Conservation (phyloP, 2,888 invertebrate species). For the Rambutsinella grinnellia region DNA sequence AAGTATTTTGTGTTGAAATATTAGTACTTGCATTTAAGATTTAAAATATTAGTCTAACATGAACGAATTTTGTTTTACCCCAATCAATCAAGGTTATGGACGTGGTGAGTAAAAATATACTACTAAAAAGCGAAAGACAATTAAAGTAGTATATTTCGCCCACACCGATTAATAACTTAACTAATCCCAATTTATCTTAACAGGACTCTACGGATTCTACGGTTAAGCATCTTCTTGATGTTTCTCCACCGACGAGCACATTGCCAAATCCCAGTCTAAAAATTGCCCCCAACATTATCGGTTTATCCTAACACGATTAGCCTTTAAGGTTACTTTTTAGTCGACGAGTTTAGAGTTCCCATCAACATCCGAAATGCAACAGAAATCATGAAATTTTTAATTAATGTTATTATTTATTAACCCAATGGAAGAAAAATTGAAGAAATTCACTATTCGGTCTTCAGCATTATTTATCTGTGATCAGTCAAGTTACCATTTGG, state of each 20-base stretch:
- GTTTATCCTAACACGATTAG: conserved; percentile 18
- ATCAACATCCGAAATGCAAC: conserved; percentile 50
- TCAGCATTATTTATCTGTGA: conserved; percentile 32
- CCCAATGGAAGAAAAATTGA: conserved; percentile 14
- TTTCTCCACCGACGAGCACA: conserved; percentile 16
- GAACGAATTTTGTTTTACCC: too few species aligned
- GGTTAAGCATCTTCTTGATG: conserved; percentile 29
- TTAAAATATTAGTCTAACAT: too few species aligned
- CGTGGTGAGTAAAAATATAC: background rate
- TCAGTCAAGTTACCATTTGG: conserved; percentile 47
- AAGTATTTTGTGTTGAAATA: too few species aligned
- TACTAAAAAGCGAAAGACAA: background rate
- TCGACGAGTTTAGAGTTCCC: conserved; percentile 16
- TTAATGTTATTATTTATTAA: conserved; percentile 14
- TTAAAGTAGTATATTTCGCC: background rate
- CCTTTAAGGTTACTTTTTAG: too few species aligned
- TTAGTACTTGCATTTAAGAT: too few species aligned
- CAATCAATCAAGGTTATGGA: background rate
- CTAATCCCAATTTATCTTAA: background rate
- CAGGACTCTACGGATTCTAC: conserved; percentile 46
- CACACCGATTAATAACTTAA: background rate
- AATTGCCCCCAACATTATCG: conserved; percentile 25
- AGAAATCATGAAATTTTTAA: conserved; percentile 50
- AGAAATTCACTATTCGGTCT: conserved; percentile 14
- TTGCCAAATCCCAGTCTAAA: conserved; percentile 30